These are phyloP conservation scores for Onychomys leucogaster DNA, from an alignment of 2,797 vertebrate genomes.

Conservation along the genomic window DNA sequence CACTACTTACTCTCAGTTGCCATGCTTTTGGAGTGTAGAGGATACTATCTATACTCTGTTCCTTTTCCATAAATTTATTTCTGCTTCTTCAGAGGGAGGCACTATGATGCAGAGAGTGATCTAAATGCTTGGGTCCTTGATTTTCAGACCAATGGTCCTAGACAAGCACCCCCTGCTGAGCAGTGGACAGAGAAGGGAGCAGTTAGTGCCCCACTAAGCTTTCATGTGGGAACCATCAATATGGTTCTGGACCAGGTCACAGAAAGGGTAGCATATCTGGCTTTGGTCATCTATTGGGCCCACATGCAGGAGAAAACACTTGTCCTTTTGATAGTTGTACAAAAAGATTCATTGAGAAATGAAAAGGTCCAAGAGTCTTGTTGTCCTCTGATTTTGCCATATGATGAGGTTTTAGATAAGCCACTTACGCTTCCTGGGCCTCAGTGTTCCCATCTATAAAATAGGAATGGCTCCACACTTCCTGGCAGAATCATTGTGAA, in stretches of 20 bases:
- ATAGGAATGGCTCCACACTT: neutral
- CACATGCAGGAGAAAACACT: neutral
- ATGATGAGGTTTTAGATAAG: neutral
- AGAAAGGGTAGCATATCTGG: neutral
- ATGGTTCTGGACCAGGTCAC: neutral
- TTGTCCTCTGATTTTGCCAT: constrained; percentile 21
- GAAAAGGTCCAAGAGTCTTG: neutral
- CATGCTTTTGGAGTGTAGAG: neutral
- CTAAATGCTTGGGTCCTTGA: neutral
- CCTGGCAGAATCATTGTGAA: constrained; percentile 1
- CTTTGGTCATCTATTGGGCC: neutral
- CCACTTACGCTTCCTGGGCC: neutral
- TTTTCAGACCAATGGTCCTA: neutral
- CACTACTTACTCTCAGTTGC: constrained; percentile 7
- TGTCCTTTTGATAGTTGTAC: neutral
- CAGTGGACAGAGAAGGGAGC: constrained; percentile 9
- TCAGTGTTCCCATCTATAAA: neutral
- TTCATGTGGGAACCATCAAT: neutral
- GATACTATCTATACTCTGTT: neutral
- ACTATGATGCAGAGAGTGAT: neutral
- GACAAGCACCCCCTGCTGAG: neutral
- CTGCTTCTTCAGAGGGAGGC: neutral
- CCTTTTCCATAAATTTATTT: neutral
- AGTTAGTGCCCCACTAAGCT: neutral
- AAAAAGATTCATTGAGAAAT: constrained; percentile 12